Evolutionary conservation across 2,113 vertebrate genomes (phyloP), one percentile per base, ranked within the genome.

Genomic region (Lutjanus erythropterus): DNA sequence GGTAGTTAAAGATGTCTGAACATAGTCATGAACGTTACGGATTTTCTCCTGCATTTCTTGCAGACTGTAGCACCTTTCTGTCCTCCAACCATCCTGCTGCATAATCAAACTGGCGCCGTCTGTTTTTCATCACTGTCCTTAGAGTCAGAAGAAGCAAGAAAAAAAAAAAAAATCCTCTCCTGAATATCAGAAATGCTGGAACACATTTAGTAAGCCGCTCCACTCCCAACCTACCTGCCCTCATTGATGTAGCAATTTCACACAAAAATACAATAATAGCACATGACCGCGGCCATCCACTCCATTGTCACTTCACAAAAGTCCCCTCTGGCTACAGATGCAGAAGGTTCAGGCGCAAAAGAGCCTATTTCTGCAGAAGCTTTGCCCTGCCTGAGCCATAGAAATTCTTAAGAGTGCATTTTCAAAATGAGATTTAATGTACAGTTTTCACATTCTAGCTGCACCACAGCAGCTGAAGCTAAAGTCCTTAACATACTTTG

Each of bases 161-260:
- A 47, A 46, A 19, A 37, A 33, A 66, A 60, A 49, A 62, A 18
- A 49, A 33, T 6, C 0, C 25, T 23, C 14, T 21, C 41, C 14
- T 49, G 37, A 75, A 78, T 75, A 75, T 58, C 27, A 75, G 50
- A 78, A 67, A 66, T 60, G 56, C 80, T 75, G 64, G 52, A 83
- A 66, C 61, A 66, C 47, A 78, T 84, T 86, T 69, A 68, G 47
- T 35, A 47, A 76, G 55, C 73, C 69, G 74, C 82, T 76, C 42
- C 60, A 56, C 75, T 86, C 41, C 73, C 42, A 81, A 65, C 77
- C 78, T 67, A 52, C 72, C 83, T 74, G 37, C 62, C 74, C 83
- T 78, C 85, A 90, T 67, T 86, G 78, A 90, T 79, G 86, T 56
- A 66, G 81, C 78, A 89, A 81, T 86, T 86, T 86, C 55, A 83